Evolutionary conservation across 2,888 invertebrate genomes (phyloP).

Genomic region (Drosophila dives): DNA sequence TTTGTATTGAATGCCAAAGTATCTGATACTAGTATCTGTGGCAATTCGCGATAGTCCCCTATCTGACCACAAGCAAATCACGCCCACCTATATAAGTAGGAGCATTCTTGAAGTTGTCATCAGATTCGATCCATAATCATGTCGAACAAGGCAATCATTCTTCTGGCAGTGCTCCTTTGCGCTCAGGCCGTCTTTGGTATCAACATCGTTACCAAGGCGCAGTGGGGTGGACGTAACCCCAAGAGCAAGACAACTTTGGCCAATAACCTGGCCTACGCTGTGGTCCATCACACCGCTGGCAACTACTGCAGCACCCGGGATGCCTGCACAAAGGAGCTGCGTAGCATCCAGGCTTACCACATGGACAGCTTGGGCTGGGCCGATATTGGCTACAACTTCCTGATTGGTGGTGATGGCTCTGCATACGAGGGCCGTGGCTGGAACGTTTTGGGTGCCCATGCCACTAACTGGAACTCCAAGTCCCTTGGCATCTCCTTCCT

Average conservation of each 20-base stretch:
- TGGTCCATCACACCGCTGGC: constrained; percentile 73
- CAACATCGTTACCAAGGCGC: constrained; percentile 55
- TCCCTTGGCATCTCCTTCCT: constrained; percentile 79
- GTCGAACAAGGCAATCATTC: constrained; percentile 54
- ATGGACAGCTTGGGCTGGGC: constrained; percentile 70
- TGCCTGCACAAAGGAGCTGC: constrained; percentile 64
- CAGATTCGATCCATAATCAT: constrained; percentile 38
- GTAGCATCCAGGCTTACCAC: constrained; percentile 74
- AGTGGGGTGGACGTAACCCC: constrained; percentile 75
- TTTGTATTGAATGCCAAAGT: background rate
- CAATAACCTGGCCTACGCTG: constrained; percentile 54
- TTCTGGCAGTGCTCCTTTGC: constrained; percentile 54
- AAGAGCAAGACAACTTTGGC: constrained; percentile 42
- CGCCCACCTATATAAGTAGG: constrained; percentile 27
- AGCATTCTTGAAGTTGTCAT: background rate
- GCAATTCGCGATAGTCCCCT: background rate
- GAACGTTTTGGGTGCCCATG: constrained; percentile 75
- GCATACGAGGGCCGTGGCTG: constrained; percentile 80
- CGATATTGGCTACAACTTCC: constrained; percentile 79
- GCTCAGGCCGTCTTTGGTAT: constrained; percentile 54
- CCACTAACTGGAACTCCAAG: constrained; percentile 72
- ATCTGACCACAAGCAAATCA: background rate
- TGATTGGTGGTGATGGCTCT: constrained; percentile 76
- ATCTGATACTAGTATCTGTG: constrained; percentile 25
- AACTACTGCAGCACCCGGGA: constrained; percentile 61